Conservation (phyloP, 1,140 invertebrate species). For the Drosophila biarmipes region DNA sequence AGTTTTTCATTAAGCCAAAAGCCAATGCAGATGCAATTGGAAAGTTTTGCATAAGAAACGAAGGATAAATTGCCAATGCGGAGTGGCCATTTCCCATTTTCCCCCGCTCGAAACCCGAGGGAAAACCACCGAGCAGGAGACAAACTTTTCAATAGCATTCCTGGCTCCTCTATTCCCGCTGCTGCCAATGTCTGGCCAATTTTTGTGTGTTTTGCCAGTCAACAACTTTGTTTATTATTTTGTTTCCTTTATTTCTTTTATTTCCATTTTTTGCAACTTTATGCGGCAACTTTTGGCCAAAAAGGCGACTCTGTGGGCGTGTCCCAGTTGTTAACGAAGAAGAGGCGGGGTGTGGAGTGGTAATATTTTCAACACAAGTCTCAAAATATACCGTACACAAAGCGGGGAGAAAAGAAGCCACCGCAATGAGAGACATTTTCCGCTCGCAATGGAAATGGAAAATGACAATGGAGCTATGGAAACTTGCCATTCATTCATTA, state of each 20-base stretch:
- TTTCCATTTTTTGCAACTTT: slow-evolving; percentile 65
- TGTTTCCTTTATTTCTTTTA: slow-evolving; percentile 40
- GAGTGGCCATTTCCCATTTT: slow-evolving; percentile 29
- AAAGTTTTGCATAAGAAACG: slow-evolving; percentile 57
- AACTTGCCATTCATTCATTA: slow-evolving; percentile 81
- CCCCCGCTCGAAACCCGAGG: neutral
- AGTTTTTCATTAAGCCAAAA: slow-evolving; percentile 47
- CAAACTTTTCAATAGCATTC: slow-evolving; percentile 71
- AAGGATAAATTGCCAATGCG: slow-evolving; percentile 62
- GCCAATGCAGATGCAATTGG: slow-evolving; percentile 59
- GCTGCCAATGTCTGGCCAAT: slow-evolving; percentile 57
- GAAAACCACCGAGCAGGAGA: slow-evolving; percentile 52
- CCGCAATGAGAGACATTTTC: slow-evolving; percentile 31
- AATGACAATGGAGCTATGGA: slow-evolving; percentile 71
- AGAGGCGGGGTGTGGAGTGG: slow-evolving; percentile 34
- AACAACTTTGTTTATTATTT: slow-evolving; percentile 68
- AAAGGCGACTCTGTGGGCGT: slow-evolving; percentile 49
- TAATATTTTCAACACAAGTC: slow-evolving; percentile 65
- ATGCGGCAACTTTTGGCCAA: slow-evolving; percentile 58
- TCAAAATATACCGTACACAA: slow-evolving; percentile 12
- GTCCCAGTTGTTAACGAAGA: slow-evolving; percentile 50
- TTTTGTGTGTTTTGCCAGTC: slow-evolving; percentile 67
- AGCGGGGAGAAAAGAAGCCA: slow-evolving; percentile 18
- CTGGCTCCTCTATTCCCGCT: slow-evolving; percentile 5
- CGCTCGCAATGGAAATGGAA: slow-evolving; percentile 40